These are phyloP conservation scores for Ispidina lecontei DNA, from an alignment of 2,797 vertebrate species.

Conservation along the genomic window DNA sequence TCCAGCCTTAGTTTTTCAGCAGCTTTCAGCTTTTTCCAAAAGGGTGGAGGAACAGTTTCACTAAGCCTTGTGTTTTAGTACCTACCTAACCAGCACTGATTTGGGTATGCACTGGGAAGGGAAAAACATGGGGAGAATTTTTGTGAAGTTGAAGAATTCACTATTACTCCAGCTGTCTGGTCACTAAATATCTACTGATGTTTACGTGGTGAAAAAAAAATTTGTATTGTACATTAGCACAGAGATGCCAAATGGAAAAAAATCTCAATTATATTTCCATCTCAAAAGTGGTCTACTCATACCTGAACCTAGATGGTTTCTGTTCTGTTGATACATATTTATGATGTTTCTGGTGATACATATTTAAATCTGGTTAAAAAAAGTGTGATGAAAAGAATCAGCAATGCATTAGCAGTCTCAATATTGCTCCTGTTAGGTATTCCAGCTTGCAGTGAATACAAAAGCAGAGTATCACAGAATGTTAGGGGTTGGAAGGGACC, in stretches of 20 bases:
- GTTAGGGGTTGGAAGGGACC: no score
- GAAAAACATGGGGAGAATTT: not conserved
- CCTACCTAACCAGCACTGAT: not conserved
- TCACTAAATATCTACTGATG: not conserved
- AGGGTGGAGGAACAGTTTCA: not conserved
- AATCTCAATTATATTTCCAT: not conserved
- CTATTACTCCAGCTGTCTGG: not conserved
- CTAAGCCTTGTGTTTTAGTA: not conserved
- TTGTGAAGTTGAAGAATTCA: not conserved
- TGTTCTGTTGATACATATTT: no score
- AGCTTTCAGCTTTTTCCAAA: not conserved
- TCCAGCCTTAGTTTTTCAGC: not conserved
- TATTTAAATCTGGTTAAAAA: not conserved
- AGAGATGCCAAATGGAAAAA: not conserved
- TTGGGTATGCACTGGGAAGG: rapidly evolving
- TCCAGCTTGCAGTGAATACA: not conserved
- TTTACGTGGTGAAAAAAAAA: not conserved
- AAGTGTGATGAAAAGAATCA: not conserved
- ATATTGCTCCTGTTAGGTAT: not conserved
- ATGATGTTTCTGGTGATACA: no score
- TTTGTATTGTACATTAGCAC: not conserved
- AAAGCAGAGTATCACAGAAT: not conserved
- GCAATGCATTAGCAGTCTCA: not conserved
- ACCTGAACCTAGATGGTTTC: not conserved
- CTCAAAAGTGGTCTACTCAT: not conserved